These are phyloP conservation scores for Chelidonichthys spinosus DNA, from an alignment of 2,797 vertebrate species.

Conservation along the genomic window DNA sequence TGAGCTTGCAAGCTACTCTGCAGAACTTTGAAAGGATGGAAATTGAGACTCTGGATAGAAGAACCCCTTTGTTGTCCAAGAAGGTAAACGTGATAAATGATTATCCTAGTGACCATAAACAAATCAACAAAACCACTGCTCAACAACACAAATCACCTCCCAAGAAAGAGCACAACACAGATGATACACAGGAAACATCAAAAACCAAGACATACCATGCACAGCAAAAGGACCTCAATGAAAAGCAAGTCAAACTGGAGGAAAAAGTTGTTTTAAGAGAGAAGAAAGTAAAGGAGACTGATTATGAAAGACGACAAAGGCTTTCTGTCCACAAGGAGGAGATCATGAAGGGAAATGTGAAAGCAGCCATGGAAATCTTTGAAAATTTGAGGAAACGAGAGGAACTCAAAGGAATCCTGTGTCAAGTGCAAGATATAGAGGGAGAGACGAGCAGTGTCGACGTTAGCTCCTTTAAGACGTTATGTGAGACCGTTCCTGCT, in stretches of 20 bases:
- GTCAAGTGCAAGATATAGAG: slow-evolving; percentile 87
- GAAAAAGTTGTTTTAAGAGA: slow-evolving; percentile 81
- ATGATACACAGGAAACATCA: slow-evolving; percentile 20
- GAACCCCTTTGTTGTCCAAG: slow-evolving; percentile 55
- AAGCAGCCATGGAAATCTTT: slow-evolving; percentile 86
- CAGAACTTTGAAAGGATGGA: slow-evolving; percentile 71
- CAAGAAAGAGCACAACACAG: slow-evolving; percentile 19
- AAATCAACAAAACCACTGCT: slow-evolving; percentile 23
- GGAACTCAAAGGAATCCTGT: slow-evolving; percentile 88
- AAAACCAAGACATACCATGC: slow-evolving; percentile 10
- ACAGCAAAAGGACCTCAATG: slow-evolving; percentile 24
- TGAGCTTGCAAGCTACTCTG: slow-evolving; percentile 59
- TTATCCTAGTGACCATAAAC: slow-evolving; percentile 29
- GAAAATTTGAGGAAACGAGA: slow-evolving; percentile 87
- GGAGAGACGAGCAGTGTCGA: slow-evolving; percentile 82
- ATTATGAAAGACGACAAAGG: slow-evolving; percentile 85
- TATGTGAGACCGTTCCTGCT: slow-evolving; percentile 87
- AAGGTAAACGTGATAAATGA: slow-evolving; percentile 62
- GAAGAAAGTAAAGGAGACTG: slow-evolving; percentile 80
- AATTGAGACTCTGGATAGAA: slow-evolving; percentile 45
- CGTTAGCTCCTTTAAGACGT: slow-evolving; percentile 78
- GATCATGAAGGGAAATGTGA: slow-evolving; percentile 88
- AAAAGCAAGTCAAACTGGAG: slow-evolving; percentile 35
- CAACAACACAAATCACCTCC: slow-evolving; percentile 29
- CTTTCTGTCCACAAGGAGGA: slow-evolving; percentile 90